These are phyloP conservation scores for Neoarius graeffei DNA, from an alignment of 2,113 vertebrate species.

Conservation along the genomic window DNA sequence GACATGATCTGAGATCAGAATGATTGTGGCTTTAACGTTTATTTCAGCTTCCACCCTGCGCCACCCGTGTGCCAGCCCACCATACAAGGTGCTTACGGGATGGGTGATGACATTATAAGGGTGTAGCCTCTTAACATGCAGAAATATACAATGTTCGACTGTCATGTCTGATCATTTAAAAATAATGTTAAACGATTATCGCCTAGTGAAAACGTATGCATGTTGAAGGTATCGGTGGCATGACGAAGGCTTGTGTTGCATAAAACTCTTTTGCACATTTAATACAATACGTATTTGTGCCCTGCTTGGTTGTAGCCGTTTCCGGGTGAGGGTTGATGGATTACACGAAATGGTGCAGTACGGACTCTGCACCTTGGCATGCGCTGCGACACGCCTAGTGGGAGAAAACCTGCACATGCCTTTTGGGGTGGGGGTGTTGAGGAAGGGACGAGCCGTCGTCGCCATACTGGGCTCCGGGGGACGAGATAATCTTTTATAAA, in stretches of 20 bases:
- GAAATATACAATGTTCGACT: background rate
- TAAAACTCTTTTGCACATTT: too few species aligned
- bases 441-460: background rate
- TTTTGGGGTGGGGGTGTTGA: constrained; percentile 37
- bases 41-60: background rate
- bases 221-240: too few species aligned
- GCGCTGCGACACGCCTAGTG: constrained; percentile 74
- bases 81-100: background rate
- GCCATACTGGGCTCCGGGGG: too few species aligned
- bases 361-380: constrained; percentile 74
- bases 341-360: constrained; percentile 76
- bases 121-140: background rate
- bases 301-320: background rate
- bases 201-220: too few species aligned
- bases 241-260: background rate
- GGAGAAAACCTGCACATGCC: constrained; percentile 56
- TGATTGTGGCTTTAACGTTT: background rate
- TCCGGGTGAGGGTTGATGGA: constrained; percentile 51
- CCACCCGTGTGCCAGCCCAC: background rate
- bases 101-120: background rate
- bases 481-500: constrained; percentile 9
- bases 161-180: background rate
- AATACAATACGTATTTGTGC: background rate
- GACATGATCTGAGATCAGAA: background rate
- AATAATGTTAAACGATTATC: background rate